Base-by-base conservation (phyloP, 2,113 vertebrate species). In the Formicarius rufipectus region DNA sequence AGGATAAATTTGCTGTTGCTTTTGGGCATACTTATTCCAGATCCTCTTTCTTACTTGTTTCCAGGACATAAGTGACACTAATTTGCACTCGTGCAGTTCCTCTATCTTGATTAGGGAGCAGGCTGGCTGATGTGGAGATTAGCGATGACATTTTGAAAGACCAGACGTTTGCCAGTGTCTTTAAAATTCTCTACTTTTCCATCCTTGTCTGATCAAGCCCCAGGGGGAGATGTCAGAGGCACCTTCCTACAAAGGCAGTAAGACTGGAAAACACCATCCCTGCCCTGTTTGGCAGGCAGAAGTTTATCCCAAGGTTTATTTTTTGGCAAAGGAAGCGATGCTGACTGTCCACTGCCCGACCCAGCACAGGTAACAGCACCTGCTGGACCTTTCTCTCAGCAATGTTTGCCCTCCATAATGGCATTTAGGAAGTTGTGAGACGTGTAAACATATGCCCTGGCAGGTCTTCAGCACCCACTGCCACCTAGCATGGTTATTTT, bases 81-180 rank as follows among this genome's bases (percentile, higher is more conserved):
- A 95, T 95, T 92, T 95, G 90, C 25, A 86, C 79, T 90, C 77
- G 50, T 47, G 39, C 50, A 66, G 72, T 86, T 92, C 45, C 92
- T 94, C 87, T 90, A 0, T 81, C 79, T 86, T 90, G 83, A 92
- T 97, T 80, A 84, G 39, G 1, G 24, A 89, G 87, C 47, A 10
- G 76, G 42, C 58, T 79, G 78, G 59, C 13, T 72, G 87, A 87
- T 93, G 64, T 45, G 69, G 63, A 91, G 93, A 92, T 92, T 66
- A 87, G 64, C 1, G 0, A 16, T 81, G 89, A 77, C 1, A 16
- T 92, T 92, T 94, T 71, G 76, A 89, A 89, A 94, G 93, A 91
- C 60, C 45, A 59, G 56, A 79, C 0, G 3, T 56, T 91, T 94
- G 66, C 47, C 77, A 67, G 53, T 15, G 44, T 90, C 85, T 91